A percentile compares a stretch with the other conserved stretches of the same genome.
These are phyloP conservation scores for Thinocorus orbignyianus DNA, from an alignment of 2,113 vertebrate species.

Conservation along the genomic window DNA sequence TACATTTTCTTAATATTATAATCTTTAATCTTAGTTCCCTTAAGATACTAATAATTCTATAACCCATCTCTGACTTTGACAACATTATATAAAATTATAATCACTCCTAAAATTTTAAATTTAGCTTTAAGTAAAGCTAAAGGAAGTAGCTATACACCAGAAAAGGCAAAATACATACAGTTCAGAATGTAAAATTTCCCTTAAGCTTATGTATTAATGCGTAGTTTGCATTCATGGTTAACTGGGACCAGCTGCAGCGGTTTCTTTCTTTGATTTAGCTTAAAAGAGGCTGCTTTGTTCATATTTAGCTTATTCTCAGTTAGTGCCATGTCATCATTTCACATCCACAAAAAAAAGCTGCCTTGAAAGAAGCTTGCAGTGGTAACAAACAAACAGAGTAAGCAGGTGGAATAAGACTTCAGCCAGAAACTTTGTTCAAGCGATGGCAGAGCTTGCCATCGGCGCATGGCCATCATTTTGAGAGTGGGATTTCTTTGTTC, in stretches of 20 bases:
- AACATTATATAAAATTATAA: background rate
- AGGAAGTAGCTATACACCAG: background rate
- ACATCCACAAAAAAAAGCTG: background rate
- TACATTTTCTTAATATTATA: slow-evolving; percentile 9
- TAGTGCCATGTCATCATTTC: background rate
- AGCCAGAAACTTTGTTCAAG: background rate
- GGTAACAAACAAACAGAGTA: background rate
- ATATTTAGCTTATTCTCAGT: background rate
- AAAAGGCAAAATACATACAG: background rate
- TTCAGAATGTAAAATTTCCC: background rate
- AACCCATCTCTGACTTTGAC: background rate
- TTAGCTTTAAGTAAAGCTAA: background rate
- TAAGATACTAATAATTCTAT: background rate
- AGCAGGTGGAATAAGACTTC: background rate
- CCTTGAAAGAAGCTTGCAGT: background rate
- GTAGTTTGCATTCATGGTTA: background rate
- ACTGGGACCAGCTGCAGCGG: background rate
- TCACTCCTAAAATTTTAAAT: background rate
- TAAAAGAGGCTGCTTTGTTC: background rate
- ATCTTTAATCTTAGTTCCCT: slow-evolving; percentile 28
- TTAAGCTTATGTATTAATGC: background rate
- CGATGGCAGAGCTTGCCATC: background rate
- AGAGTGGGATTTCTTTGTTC: background rate
- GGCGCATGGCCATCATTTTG: fast-evolving
- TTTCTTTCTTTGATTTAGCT: background rate